These are phyloP conservation scores for Nemurella pictetii DNA, from an alignment of 2,888 invertebrate genomes.

Conservation along the genomic window DNA sequence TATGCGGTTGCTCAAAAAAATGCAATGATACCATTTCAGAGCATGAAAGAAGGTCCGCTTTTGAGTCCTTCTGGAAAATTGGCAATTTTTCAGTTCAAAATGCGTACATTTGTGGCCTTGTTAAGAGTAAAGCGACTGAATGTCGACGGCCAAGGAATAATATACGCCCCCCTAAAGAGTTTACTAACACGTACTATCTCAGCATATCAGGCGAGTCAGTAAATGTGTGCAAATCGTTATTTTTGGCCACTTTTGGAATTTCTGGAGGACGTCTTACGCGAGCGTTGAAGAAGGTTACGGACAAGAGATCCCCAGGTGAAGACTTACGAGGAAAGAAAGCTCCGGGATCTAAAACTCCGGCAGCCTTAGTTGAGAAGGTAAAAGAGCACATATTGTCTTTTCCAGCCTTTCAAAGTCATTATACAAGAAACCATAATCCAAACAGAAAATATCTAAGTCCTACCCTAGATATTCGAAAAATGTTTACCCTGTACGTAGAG, in stretches of 20 bases:
- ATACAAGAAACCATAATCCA: constrained; percentile 17
- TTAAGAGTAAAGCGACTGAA: neutral
- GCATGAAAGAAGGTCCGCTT: neutral
- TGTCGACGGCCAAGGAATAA: constrained; percentile 9
- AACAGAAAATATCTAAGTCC: constrained; percentile 12
- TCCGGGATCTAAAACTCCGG: constrained; percentile 4
- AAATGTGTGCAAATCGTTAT: constrained; percentile 8
- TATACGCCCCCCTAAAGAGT: neutral
- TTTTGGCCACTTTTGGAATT: neutral
- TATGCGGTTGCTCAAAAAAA: neutral
- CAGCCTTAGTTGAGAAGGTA: constrained; percentile 3
- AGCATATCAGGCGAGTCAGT: neutral
- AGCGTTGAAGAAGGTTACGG: neutral
- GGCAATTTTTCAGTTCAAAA: constrained; percentile 23
- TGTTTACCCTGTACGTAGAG: constrained; percentile 13
- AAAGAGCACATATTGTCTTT: no score
- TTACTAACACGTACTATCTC: neutral
- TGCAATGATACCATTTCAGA: constrained; percentile 9
- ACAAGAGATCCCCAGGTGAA: neutral
- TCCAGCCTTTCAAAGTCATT: constrained; percentile 24
- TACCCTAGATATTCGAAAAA: constrained; percentile 7
- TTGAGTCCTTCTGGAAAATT: constrained; percentile 7
- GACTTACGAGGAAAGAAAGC: neutral
- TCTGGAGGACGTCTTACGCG: neutral
- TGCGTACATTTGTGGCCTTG: neutral